These are phyloP conservation scores for Agrenia bidenticulata DNA, from an alignment of 2,888 invertebrate species.

Conservation along the genomic window DNA sequence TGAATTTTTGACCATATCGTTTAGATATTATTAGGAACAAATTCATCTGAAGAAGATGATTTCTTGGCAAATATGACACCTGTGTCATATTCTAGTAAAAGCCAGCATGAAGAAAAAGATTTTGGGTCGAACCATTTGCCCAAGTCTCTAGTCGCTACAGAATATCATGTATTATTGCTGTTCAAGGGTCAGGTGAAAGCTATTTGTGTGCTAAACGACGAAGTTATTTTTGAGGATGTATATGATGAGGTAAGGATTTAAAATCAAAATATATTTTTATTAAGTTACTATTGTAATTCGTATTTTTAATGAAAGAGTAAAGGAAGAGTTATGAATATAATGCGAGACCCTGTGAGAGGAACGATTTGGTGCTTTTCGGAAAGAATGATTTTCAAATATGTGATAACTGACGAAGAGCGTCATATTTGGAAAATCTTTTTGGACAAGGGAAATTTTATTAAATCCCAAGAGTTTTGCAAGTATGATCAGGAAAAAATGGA, in stretches of 20 bases:
- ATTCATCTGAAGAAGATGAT: conserved; percentile 36
- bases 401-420: conserved; percentile 78
- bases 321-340: conserved; percentile 77
- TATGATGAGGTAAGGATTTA: conserved; percentile 61
- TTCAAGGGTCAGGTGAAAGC: conserved; percentile 81
- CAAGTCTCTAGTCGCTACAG: conserved; percentile 77
- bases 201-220: conserved; percentile 79
- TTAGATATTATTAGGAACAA: too few species aligned
- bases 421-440: conserved; percentile 88
- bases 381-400: conserved; percentile 80
- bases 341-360: conserved; percentile 74
- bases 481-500: conserved; percentile 79
- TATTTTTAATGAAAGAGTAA: too few species aligned
- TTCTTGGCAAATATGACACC: conserved; percentile 42
- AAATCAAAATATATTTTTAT: background rate
- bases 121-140: conserved; percentile 56
- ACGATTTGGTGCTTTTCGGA: conserved; percentile 85
- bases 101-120: conserved; percentile 3
- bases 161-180: conserved; percentile 84
- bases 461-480: conserved; percentile 80
- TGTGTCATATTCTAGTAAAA: conserved; percentile 46
- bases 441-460: conserved; percentile 78
- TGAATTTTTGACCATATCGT: too few species aligned
- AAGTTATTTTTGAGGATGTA: conserved; percentile 81
- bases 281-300: background rate